Evolutionary conservation across 2,113 vertebrate genomes (phyloP).

Genomic region (Ranitomeya imitator): DNA sequence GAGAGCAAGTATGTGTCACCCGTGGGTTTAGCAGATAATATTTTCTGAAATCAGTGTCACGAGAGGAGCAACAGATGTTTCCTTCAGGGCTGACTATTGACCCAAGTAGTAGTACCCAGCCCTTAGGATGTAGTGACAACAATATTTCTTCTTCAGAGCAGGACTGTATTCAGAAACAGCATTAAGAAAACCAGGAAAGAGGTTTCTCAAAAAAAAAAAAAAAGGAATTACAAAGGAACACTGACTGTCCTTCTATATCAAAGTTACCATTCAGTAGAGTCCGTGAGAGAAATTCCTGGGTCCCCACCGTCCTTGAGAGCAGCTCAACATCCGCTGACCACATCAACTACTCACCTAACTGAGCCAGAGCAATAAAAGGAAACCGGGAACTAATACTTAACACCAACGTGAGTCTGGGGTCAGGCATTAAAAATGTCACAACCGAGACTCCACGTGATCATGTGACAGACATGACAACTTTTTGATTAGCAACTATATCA

Average conservation of each 20-base stretch:
- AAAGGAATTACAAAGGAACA: background rate
- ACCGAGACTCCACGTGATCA: slow-evolving; percentile 64
- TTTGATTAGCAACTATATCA: slow-evolving; percentile 88
- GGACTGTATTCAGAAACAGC: background rate
- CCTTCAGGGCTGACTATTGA: background rate
- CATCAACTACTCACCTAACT: slow-evolving; percentile 11
- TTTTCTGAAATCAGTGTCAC: background rate
- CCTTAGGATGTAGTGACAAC: background rate
- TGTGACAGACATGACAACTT: slow-evolving; percentile 75
- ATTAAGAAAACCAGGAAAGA: background rate
- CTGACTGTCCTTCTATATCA: background rate
- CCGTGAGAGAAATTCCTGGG: background rate
- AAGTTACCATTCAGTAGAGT: background rate
- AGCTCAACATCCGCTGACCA: background rate
- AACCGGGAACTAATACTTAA: slow-evolving; percentile 29
- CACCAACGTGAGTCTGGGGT: background rate
- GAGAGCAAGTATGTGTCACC: background rate
- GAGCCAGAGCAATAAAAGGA: slow-evolving; percentile 3
- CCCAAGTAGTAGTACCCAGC: background rate
- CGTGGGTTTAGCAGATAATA: background rate
- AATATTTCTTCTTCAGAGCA: background rate
- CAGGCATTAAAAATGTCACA: background rate
- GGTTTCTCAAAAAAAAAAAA: background rate
- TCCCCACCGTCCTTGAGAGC: background rate
- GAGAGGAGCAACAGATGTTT: background rate